Conservation (phyloP, 2,797 vertebrate genomes). For the Urophycis tenuis region DNA sequence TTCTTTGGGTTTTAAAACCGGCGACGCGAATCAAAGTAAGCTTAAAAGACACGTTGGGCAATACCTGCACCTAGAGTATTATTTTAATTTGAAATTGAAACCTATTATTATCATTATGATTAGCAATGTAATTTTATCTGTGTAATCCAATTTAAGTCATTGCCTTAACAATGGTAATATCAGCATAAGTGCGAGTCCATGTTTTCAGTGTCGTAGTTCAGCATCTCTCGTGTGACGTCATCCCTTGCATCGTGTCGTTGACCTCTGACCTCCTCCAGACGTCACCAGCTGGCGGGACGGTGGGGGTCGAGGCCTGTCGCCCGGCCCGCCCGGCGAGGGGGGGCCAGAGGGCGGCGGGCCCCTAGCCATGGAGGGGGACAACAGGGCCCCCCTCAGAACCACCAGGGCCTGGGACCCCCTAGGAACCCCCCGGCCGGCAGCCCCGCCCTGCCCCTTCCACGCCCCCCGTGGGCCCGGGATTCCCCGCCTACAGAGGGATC, state of each 20-base stretch:
- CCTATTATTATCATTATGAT: too few relatives aligned
- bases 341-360: constrained; percentile 75
- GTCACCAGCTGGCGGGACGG: constrained; percentile 92
- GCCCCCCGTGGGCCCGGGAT: constrained; percentile 78
- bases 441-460: constrained; percentile 66
- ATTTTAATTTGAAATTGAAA: too few relatives aligned
- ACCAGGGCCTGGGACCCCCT: constrained; percentile 67
- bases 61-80: too few relatives aligned
- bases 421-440: constrained; percentile 72
- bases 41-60: too few relatives aligned
- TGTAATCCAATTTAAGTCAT: too few relatives aligned
- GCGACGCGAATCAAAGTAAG: too few relatives aligned
- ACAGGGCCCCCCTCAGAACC: constrained; percentile 60
- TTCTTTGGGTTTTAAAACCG: too few relatives aligned
- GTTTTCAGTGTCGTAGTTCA: too few relatives aligned
- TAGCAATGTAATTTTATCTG: too few relatives aligned
- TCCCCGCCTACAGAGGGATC: constrained; percentile 84
- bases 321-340: constrained; percentile 76
- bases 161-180: too few relatives aligned
- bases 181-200: too few relatives aligned
- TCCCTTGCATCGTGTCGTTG: not conserved
- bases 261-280: constrained; percentile 58
- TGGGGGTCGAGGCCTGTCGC: constrained; percentile 80
- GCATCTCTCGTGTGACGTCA: not conserved
- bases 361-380: constrained; percentile 70